phyloP scores from a whole-genome alignment of 1,140 invertebrate genomes.

The Goniozus legneri region DNA sequence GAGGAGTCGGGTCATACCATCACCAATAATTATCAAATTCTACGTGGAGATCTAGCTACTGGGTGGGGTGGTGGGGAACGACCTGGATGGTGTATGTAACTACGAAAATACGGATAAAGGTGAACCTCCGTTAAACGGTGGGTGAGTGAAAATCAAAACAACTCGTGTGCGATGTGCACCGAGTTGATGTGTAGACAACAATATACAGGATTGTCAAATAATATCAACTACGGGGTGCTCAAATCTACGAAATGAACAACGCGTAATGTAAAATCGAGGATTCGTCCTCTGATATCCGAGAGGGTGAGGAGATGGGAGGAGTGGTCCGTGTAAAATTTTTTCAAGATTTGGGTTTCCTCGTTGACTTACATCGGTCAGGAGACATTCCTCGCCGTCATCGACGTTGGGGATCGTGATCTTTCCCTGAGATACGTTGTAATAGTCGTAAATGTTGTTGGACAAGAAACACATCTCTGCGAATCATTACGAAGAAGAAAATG shows the following conservation, averaged over 20 bases:
- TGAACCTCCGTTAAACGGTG: too few species aligned
- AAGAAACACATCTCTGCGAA: slow-evolving; percentile 58
- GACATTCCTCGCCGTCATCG: slow-evolving; percentile 74
- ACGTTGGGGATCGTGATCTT: slow-evolving; percentile 72
- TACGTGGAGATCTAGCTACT: too few species aligned
- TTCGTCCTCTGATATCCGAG: not conserved
- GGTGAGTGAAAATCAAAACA: too few species aligned
- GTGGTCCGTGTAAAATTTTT: not conserved
- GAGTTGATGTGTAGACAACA: too few species aligned
- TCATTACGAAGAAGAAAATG: slow-evolving; percentile 32
- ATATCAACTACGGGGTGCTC: too few species aligned
- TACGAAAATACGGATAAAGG: too few species aligned
- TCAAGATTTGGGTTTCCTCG: not conserved
- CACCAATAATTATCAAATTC: too few species aligned
- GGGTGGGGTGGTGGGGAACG: too few species aligned
- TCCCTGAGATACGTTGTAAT: slow-evolving; percentile 75
- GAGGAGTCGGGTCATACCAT: too few species aligned
- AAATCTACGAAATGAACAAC: not conserved
- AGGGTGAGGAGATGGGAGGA: not conserved
- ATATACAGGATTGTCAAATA: too few species aligned
- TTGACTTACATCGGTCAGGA: slow-evolving; percentile 68
- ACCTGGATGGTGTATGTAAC: too few species aligned
- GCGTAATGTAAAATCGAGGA: not conserved
- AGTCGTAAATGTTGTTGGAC: slow-evolving; percentile 64
- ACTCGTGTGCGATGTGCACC: too few species aligned